Percentiles rank a stretch among this genome's conserved stretches.
Conservation (phyloP, 2,888 invertebrate species). For the Xestia ashworthii region DNA sequence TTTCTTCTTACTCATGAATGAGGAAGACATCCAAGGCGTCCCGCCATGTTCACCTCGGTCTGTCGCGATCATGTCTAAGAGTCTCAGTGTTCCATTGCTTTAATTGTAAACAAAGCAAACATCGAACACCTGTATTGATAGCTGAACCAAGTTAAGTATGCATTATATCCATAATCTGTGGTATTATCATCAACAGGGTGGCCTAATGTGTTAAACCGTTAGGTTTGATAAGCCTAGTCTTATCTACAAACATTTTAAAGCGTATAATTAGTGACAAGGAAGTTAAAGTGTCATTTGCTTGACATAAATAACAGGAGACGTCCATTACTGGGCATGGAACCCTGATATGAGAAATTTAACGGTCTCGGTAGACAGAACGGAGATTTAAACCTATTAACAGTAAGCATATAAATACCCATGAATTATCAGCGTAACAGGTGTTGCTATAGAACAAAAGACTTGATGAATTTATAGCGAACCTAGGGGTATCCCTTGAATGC, state of each 20-base stretch:
- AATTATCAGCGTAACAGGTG: background rate
- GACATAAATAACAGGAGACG: slow-evolving; percentile 34
- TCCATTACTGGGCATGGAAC: slow-evolving; percentile 26
- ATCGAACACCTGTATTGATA: background rate
- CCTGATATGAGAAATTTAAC: slow-evolving; percentile 11
- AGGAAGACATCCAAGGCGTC: background rate
- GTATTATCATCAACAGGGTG: slow-evolving; percentile 18
- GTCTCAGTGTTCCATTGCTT: background rate
- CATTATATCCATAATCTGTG: slow-evolving; percentile 16
- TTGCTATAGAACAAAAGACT: background rate
- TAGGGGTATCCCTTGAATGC: background rate
- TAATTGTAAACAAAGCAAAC: background rate
- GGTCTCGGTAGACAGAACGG: slow-evolving; percentile 14
- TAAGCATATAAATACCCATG: background rate
- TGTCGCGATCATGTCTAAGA: background rate
- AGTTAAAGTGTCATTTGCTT: slow-evolving; percentile 31
- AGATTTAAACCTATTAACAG: slow-evolving; percentile 5
- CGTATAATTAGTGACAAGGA: slow-evolving; percentile 43
- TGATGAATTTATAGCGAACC: background rate
- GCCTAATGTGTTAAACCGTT: slow-evolving; percentile 47
- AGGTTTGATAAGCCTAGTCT: slow-evolving; percentile 33
- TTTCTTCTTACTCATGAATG: too few species aligned
- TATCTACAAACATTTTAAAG: slow-evolving; percentile 44
- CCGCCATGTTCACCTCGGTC: background rate
- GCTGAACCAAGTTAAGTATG: slow-evolving; percentile 4